Evolutionary conservation across 1,140 invertebrate genomes (phyloP), one percentile per base, ranked within the genome.

Genomic region (Ptiloglossa arizonensis): DNA sequence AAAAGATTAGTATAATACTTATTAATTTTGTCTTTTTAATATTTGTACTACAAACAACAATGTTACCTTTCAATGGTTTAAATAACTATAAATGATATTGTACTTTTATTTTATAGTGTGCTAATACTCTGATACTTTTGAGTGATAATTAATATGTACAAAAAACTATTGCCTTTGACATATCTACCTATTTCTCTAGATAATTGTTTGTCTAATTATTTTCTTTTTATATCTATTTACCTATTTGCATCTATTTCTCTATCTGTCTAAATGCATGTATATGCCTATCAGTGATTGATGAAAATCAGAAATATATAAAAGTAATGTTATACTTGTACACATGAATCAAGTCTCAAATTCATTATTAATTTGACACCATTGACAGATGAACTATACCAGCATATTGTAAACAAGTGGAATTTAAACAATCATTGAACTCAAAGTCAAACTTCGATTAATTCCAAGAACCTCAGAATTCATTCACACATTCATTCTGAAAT

Each of bases 401-500:
- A 27, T 15, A 35, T 17, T 59, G 56, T 59, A 59, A 35, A n/a
- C 15, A 35, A 59, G n/a, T n/a, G n/a, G 8, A 27, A 29, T 59
- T n/a, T 59, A 29, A 57, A 8, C 56, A 35, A 17, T 57, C 11
- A 29, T 57, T 59, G 24, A 35, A 57, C 2, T 2, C 54, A 17
- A 24, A 57, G 27, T 57, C 15, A 57, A 57, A 57, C 27, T n/a
- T n/a, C n/a, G n/a, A n/a, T n/a, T n/a, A n/a, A n/a, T n/a, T n/a
- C n/a, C n/a, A 17, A 57, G 50, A 57, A 29, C 13, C 13, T 32
- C 13, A 57, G 15, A 15, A 29, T 29, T 32, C 54, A 32, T 57
- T 15, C 54, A 57, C 27, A 15, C 54, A 57, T 57, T 57, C 27
- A 57, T 32, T 57, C 54, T 57, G 24, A 57, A 57, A 57, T 57